Base-by-base conservation (phyloP, 2,888 invertebrate genomes). In the Microctonus hyperodae region DNA sequence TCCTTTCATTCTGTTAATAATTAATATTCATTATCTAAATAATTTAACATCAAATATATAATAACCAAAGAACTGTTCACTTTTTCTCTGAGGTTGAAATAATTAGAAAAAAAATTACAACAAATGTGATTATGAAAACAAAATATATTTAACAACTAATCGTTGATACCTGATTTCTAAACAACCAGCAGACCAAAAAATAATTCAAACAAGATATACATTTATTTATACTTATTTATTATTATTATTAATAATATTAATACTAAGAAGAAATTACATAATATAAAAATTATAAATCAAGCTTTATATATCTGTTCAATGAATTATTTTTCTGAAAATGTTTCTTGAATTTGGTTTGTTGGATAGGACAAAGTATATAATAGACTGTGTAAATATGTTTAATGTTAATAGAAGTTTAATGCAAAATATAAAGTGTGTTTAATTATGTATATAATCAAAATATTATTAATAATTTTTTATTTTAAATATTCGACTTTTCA, bases 361-460 rank as follows among this genome's bases (percentile, higher is more conserved):
- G 28, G 48, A 44, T 60, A 60, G 48, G 40, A n/a, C n/a, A 48
- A 31, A 33, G 56, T 60, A 25, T 16, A 44, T 40, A 60, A 60
- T 44, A 60, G 44, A 28, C 48, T 60, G 28, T 59, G 59, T 60
- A 60, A 37, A 60, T 60, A 60, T 66, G 66, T 66, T 66, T 55
- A 66, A 53, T 65, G 65, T 60, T 65, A 44, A 55, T 64, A 28
- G 23, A 61, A 66, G 61, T 61, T 62, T 61, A 48, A 61, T 58
- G 64, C 31, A 40, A 55, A 60, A 59, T n/a, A 40, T 16, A 50
- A 31, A 60, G 25, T 44, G n/a, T 25, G 35, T 23, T 37, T 56
- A 23, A 23, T 35, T 23, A 40, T 51, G n/a, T 9, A 23, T 25
- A n/a, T 22, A 31, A 33, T 20, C 20, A 10, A 33, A 9, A 20